Evolutionary conservation across 2,888 invertebrate genomes (phyloP).

Genomic region (Diplazon laetatorius): DNA sequence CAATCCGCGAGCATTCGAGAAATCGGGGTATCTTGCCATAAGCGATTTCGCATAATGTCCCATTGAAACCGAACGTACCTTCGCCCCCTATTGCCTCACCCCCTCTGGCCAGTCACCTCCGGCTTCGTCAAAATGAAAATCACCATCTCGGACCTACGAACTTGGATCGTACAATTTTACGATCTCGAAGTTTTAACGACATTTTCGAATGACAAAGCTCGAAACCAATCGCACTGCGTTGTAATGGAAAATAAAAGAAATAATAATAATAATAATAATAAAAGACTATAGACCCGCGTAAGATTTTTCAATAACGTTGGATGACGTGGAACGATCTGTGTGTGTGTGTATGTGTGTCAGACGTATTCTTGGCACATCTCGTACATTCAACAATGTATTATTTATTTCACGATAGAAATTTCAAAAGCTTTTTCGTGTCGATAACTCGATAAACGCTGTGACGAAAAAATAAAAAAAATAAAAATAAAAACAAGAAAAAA

Average conservation of each 20-base stretch:
- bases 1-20: not conserved
- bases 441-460: not conserved
- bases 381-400: not conserved
- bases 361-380: slow-evolving; percentile 34
- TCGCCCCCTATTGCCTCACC: too few species aligned
- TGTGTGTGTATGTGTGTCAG: slow-evolving; percentile 6
- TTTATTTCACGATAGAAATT: not conserved
- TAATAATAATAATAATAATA: too few species aligned
- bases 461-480: not conserved
- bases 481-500: too few species aligned
- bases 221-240: slow-evolving; percentile 16
- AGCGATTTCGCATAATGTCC: slow-evolving; percentile 27
- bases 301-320: too few species aligned
- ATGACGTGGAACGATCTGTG: not conserved
- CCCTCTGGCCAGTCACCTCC: too few species aligned
- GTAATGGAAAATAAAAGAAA: not conserved
- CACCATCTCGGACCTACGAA: slow-evolving; percentile 51
- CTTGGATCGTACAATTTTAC: slow-evolving; percentile 76
- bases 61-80: slow-evolving; percentile 49
- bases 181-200: slow-evolving; percentile 73
- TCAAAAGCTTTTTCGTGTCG: not conserved
- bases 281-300: too few species aligned
- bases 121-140: too few species aligned
- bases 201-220: slow-evolving; percentile 46
- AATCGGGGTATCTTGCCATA: slow-evolving; percentile 6